Evolutionary conservation across 2,113 vertebrate species (phyloP).

Genomic region (Halcyon senegalensis): DNA sequence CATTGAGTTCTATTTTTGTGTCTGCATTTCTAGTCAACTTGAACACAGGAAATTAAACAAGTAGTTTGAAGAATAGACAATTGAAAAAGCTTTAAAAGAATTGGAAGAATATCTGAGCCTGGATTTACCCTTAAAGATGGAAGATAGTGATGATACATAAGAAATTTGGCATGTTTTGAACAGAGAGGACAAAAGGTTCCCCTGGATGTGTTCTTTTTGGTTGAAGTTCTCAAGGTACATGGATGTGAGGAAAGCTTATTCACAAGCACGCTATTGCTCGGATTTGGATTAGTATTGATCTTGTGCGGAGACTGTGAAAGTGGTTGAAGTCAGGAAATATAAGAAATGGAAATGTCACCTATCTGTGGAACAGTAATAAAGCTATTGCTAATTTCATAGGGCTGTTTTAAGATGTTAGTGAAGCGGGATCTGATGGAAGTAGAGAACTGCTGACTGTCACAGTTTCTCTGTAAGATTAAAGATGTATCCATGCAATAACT

Average conservation of each 20-base stretch:
- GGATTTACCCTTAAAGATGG: neutral
- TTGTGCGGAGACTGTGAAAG: neutral
- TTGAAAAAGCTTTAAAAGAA: neutral
- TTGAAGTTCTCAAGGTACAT: neutral
- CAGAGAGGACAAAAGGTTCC: neutral
- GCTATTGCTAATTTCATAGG: neutral
- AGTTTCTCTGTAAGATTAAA: neutral
- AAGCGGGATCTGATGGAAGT: neutral
- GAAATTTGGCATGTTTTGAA: neutral
- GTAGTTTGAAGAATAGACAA: neutral
- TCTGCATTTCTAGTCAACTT: neutral
- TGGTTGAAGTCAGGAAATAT: neutral
- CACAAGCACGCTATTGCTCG: neutral
- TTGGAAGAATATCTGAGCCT: neutral
- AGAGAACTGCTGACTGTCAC: neutral
- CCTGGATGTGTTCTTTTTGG: neutral
- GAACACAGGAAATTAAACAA: neutral
- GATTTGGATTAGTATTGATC: neutral
- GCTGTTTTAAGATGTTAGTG: neutral
- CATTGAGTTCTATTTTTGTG: neutral
- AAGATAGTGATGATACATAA: neutral
- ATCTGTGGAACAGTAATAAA: neutral
- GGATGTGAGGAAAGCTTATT: neutral
- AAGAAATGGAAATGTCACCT: neutral
- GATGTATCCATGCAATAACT: neutral